phyloP scores from a whole-genome alignment of 1,140 invertebrate genomes.

The Neodiprion lecontei region DNA sequence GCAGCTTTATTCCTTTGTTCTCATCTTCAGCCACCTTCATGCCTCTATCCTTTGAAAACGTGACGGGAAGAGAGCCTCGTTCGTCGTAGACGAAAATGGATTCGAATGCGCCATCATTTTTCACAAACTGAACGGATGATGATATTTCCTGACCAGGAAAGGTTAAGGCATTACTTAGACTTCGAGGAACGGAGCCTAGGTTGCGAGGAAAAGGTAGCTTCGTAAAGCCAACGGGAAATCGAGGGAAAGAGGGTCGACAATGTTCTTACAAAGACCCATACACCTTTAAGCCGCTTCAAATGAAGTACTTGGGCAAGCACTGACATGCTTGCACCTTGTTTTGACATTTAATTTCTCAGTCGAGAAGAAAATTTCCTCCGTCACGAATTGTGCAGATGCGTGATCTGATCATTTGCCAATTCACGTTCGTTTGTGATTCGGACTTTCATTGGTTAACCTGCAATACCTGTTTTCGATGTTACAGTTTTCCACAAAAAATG shows the following conservation, averaged over 20 bases:
- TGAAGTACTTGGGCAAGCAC: not conserved
- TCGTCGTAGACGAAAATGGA: too few relatives aligned
- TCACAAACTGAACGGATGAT: too few relatives aligned
- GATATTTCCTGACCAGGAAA: too few relatives aligned
- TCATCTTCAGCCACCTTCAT: not conserved
- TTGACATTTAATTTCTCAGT: too few relatives aligned
- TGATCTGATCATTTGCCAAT: not conserved
- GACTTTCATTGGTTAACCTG: not conserved
- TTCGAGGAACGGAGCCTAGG: too few relatives aligned
- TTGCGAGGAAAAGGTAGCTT: not conserved
- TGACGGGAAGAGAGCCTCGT: too few relatives aligned
- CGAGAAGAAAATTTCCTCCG: not conserved
- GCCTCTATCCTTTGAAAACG: too few relatives aligned
- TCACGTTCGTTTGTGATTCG: not conserved
- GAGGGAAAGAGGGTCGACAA: not conserved
- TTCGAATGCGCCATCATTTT: too few relatives aligned
- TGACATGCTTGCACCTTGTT: too few relatives aligned
- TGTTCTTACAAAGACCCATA: not conserved
- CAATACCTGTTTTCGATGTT: constrained; percentile 19
- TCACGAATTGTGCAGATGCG: not conserved
- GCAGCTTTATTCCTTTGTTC: not conserved
- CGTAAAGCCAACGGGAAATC: not conserved
- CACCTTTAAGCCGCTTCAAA: not conserved
- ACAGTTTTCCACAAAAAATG: constrained; percentile 67
- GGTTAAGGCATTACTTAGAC: too few relatives aligned